These are phyloP conservation scores for Bujurquina vittata DNA, from an alignment of 2,113 vertebrate species.

Conservation along the genomic window DNA sequence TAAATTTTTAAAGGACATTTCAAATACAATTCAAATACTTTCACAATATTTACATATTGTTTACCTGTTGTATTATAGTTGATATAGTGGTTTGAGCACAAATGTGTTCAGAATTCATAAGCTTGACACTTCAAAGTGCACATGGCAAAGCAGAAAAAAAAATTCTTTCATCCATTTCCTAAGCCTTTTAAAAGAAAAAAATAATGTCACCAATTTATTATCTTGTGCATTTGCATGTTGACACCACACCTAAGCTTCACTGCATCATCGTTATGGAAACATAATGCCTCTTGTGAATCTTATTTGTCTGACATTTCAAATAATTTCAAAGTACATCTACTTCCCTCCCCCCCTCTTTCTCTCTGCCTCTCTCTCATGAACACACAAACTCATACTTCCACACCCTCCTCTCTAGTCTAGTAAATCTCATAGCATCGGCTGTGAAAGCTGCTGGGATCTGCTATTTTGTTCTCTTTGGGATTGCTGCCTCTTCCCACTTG, in stretches of 20 bases:
- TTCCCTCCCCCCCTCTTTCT: conserved; percentile 24
- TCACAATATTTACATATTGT: neutral
- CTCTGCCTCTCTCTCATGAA: neutral
- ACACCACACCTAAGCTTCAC: conserved; percentile 47
- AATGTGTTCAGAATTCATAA: conserved; percentile 17
- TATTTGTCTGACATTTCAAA: conserved; percentile 78
- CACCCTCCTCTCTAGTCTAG: conserved; percentile 53
- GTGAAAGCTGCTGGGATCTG: conserved; percentile 78
- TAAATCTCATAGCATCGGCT: conserved; percentile 76
- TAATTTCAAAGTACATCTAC: conserved; percentile 67
- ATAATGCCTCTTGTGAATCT: conserved; percentile 67
- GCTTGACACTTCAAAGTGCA: conserved; percentile 55
- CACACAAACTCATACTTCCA: conserved; percentile 6
- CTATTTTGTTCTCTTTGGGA: conserved; percentile 80
- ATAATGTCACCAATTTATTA: conserved; percentile 41
- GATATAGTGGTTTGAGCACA: conserved; percentile 4
- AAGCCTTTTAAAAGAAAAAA: conserved; percentile 34
- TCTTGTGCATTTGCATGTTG: conserved; percentile 59
- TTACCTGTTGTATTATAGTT: neutral
- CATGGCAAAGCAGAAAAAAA: neutral
- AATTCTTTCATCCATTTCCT: conserved; percentile 36
- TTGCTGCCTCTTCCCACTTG: conserved; percentile 76
- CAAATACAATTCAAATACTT: neutral
- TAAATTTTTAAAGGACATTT: neutral
- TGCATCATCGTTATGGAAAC: conserved; percentile 60